Base-by-base conservation (phyloP, 1,140 invertebrate genomes). In the Coelopa frigida region DNA sequence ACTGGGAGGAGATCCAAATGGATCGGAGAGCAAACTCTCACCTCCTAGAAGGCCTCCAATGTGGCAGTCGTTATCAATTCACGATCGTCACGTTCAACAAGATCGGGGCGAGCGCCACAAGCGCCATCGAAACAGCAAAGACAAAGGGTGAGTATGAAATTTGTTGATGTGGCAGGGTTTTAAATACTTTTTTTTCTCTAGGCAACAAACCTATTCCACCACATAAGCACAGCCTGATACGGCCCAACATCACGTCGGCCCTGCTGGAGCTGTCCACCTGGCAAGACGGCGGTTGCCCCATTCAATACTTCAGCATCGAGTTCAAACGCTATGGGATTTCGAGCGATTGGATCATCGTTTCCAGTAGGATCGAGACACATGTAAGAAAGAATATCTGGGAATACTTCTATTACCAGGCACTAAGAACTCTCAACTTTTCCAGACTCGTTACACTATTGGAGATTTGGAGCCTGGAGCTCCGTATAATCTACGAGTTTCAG, bases 11-110 rank as follows among this genome's bases (percentile, higher is more conserved):
- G 57, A 52, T 83, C 8, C 67, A 75, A 44, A 61, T 85, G 17
- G 76, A 81, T 8, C 71, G 80, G 22, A 74, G 79, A 26, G 72
- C 76, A 2, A 76, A 75, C 1, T 81, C 74, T 22, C 77, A 80
- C 49, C 78, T 78, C 3, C 58, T 87, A 3, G 77, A 78, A 33
- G 75, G 77, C 37, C 70, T 87, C 2, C 61, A 76, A 3, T 87
- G 84, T 56, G 84, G 84, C 2, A 85, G 80, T 24, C 78, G 75
- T 17, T 87, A 87, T 57, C 79, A 84, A 47, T 70, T 86, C 7
- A 83, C 78, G 41, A 65, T 87, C 46, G 78, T 74, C 0, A 78
- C 82, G 0, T 78, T 77, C 56, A 87, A 86, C 54, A 83, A 79
- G 70, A 79, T 86, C 17, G 84, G 84, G 2, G 77, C 72, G 43